A percentile compares a stretch with the other conserved stretches of the same genome.
These are phyloP conservation scores for Heliconius aoede DNA, from an alignment of 2,888 invertebrate genomes.

Conservation along the genomic window DNA sequence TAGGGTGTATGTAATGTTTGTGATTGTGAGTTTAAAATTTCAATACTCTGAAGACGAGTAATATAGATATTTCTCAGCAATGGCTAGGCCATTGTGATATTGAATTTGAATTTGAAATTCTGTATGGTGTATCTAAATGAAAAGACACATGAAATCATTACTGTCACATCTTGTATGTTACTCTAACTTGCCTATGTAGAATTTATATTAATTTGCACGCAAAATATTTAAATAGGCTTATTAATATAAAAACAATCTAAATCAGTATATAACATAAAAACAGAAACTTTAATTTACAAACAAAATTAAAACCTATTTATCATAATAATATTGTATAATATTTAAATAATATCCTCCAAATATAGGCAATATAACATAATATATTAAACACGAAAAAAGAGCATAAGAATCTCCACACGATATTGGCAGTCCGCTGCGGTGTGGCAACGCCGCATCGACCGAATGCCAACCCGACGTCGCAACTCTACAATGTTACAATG, in stretches of 20 bases:
- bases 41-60: no score
- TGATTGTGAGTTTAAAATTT: no score
- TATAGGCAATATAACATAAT: not conserved
- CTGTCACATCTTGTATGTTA: not conserved
- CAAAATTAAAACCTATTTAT: not conserved
- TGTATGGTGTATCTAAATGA: no score
- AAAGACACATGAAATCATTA: no score
- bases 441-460: slow-evolving; percentile 51
- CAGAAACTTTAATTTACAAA: not conserved
- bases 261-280: not conserved
- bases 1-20: no score
- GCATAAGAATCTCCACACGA: not conserved
- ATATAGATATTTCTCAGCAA: no score
- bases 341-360: no score
- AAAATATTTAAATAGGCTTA: not conserved
- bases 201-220: no score
- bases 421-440: slow-evolving; percentile 28
- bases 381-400: slow-evolving; percentile 1
- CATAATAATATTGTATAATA: not conserved
- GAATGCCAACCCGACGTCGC: slow-evolving; percentile 38
- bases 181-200: not conserved
- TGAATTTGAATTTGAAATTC: no score
- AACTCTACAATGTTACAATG: slow-evolving; percentile 12
- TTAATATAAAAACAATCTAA: not conserved
- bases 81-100: no score